Base-by-base conservation (phyloP, 2,888 invertebrate species). In the Perithous albicinctus region DNA sequence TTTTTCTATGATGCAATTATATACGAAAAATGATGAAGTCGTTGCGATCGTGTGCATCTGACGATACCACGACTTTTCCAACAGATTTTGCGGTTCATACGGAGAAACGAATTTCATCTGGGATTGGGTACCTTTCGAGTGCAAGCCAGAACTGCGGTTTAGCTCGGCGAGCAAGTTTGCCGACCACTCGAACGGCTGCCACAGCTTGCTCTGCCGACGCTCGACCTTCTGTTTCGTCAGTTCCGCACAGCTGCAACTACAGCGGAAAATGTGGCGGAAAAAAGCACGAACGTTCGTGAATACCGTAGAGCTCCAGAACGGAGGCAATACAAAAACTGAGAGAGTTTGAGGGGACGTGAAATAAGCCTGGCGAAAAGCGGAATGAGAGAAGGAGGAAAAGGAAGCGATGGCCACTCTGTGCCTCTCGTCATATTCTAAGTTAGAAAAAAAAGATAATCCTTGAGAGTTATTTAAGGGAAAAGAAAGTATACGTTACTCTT, bases 151-250 rank as follows among this genome's bases (percentile, higher is more conserved):
- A 32, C 20, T 32, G 38, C 7, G 43, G 26, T 15, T 46, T 32
- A 38, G 20, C 35, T 12, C 51, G 20, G 23, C 41, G 56, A 66
- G 43, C 54, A 56, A 66, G 56, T 75, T 66, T 66, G 41, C 66
- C 54, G 35, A 61, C 69, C 70, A 69, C 77, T 70, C 69, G 61
- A 70, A 35, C 4, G 18, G 61, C 10, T 41, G 29, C 54, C 35
- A 20, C 18, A 26, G 46, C 23, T 41, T 20, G 48, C 54, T 2
- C 29, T 56, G 35, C 63, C 26, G n/a, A 43, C 64, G 1, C 46
- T 72, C 72, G 26, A 23, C 23, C 51, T 48, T 74, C 12, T 63
- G 51, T 35, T 64, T 41, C 63, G 38, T 26, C 26, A 8, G 20
- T 10, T 38, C 51, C 2, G 12, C 23, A 32, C 32, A 59, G 59